Evolutionary conservation across 2,888 invertebrate genomes (phyloP).

Genomic region (Hirtodrosophila cameraria): DNA sequence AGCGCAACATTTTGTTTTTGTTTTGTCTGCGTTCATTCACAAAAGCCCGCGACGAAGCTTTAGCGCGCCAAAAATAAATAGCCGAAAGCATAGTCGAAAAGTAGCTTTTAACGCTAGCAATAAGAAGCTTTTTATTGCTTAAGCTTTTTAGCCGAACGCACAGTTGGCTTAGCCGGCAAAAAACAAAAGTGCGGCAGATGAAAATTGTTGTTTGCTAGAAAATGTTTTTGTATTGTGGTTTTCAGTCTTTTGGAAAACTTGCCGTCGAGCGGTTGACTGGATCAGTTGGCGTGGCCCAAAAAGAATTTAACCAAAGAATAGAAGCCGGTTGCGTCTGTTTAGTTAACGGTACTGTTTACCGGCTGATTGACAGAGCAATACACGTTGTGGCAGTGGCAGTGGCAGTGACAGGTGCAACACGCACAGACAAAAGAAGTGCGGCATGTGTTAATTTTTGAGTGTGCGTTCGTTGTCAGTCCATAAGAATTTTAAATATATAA

Average conservation of each 20-base stretch:
- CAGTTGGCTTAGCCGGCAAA: constrained; percentile 66
- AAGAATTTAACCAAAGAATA: not conserved
- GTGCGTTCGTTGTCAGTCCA: constrained; percentile 15
- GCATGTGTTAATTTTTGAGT: not conserved
- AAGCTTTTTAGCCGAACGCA: constrained; percentile 25
- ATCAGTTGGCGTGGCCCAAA: constrained; percentile 46
- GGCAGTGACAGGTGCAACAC: constrained; percentile 54
- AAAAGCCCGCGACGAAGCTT: constrained; percentile 62
- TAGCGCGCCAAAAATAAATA: constrained; percentile 58
- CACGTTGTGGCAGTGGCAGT: constrained; percentile 13
- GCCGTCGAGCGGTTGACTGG: constrained; percentile 74
- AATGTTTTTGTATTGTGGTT: constrained; percentile 49
- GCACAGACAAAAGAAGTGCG: too few species aligned
- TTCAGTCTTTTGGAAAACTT: constrained; percentile 80
- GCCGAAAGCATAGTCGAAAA: constrained; percentile 39
- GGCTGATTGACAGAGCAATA: constrained; percentile 42
- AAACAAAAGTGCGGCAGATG: constrained; percentile 53
- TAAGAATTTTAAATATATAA: constrained; percentile 35
- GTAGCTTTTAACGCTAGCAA: constrained; percentile 47
- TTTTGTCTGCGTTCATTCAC: constrained; percentile 55
- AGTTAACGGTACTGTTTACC: constrained; percentile 34
- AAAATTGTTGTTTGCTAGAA: constrained; percentile 72
- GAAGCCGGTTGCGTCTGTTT: constrained; percentile 11
- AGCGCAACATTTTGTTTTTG: constrained; percentile 37
- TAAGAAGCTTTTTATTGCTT: constrained; percentile 25